Evolutionary conservation across 2,888 invertebrate genomes (phyloP), one percentile per base, ranked within the genome.

Genomic region (Eucriotettix oculatus): DNA sequence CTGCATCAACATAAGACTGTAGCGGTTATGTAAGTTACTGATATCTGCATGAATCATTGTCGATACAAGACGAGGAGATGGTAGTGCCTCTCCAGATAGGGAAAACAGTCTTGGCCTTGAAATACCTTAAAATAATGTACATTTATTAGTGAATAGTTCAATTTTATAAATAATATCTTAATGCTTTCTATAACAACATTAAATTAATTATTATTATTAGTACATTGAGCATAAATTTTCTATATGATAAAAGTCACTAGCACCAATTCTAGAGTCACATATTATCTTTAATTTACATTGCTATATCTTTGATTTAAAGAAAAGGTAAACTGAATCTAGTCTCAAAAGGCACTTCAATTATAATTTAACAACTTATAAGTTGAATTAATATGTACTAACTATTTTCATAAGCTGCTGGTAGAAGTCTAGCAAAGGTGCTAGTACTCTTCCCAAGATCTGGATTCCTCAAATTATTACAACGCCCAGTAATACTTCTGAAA

Each of bases 1-100:
- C 76, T 95, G 95, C 95, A 96, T 96, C 52, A 89, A 82, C 87
- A 95, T 90, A 16, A 95, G 76, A 0, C 92, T 88, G 73, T 95
- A 94, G 10, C 91, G 79, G 0, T 85, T 86, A 70, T 93, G 92
- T 17, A 93, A 77, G 70, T 93, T 90, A 43, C 91, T 91, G 62
- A 93, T 90, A 69, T 94, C 93, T 0, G 92, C 90, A 72, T 96
- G 96, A 57, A 96, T 87, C 1, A 86, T 83, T 0, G 91, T 87
- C 0, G 94, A 94, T 48, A 96, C 83, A 0, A 86, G 77, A 52
- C 96, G 79, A 0, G 95, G 91, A 41, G 92, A 91, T 0, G 95
- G 95, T 17, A 96, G 74, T 0, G 83, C 81, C 0, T 76, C 75
- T 5, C 94, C 93, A 0, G 86, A 86, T 0, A 86, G 83, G 0